Percentiles rank a stretch among this genome's conserved stretches.
Evolutionary conservation across 2,113 vertebrate species (phyloP).

Genomic region (Rhadina sibilatrix): DNA sequence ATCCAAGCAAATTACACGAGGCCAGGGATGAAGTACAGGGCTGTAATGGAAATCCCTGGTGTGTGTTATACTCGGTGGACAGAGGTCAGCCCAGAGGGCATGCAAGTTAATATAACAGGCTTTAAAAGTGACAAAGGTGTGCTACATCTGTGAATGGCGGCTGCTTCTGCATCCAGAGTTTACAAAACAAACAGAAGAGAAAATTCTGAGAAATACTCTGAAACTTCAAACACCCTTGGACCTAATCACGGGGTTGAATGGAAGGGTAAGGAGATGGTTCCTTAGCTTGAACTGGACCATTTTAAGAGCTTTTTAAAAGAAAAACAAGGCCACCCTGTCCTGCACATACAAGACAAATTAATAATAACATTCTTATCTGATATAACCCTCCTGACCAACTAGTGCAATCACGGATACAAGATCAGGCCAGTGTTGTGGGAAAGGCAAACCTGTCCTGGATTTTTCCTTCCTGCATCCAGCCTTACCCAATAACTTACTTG

Average conservation of each 20-base stretch:
- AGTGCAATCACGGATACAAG: accelerated
- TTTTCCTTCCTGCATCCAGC: neutral
- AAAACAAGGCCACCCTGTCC: neutral
- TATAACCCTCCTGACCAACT: neutral
- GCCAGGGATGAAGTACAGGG: neutral
- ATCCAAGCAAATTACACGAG: neutral
- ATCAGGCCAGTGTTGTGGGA: neutral
- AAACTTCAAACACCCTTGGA: neutral
- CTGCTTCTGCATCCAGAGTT: neutral
- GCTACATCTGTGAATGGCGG: neutral
- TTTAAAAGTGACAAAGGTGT: neutral
- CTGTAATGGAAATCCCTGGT: neutral
- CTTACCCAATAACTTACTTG: neutral
- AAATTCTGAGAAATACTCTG: neutral
- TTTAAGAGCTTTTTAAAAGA: neutral
- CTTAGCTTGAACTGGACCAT: neutral
- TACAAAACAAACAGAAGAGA: neutral
- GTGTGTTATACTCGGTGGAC: neutral
- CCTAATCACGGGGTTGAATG: accelerated
- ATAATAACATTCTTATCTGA: neutral
- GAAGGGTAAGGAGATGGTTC: neutral
- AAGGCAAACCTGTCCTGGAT: neutral
- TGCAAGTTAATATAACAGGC: neutral
- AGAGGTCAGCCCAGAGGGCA: neutral
- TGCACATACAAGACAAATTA: neutral